Base-by-base conservation (phyloP, 1,140 invertebrate species). In the Temnothorax curvispinosus region DNA sequence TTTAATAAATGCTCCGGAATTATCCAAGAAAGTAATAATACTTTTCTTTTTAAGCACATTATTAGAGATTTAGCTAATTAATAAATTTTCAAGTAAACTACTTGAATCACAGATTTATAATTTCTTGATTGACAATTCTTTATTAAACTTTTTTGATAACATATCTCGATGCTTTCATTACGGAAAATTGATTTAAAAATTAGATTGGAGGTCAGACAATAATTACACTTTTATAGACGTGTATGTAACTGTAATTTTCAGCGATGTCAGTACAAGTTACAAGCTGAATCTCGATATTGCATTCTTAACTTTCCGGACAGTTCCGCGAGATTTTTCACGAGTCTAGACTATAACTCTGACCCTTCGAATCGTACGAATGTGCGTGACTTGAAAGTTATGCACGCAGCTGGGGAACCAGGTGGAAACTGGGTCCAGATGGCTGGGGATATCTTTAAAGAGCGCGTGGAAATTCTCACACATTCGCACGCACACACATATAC, bases 341-440 rank as follows among this genome's bases (percentile, higher is more conserved):
- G 18, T 72, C 3, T 21, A 21, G 18, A 74, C 8, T 8, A 47
- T 60, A 84, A 47, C 27, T 75, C 54, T 54, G 27, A 3, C 9
- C 35, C 32, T 32, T 41, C 13, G 62, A 52, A 82, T 60, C 27
- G 9, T 60, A 47, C 1, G 41, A 58, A 82, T 15, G 54, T 21
- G 52, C 13, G 69, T 60, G 47, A 74, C 54, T 60, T 32, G 69
- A 35, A 84, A 84, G 56, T 84, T 75, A 84, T 62, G 44, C 41
- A 72, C 41, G n/a, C 35, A 74, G 54, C n/a, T 18, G 32, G 27
- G 41, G 80, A 38, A 62, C 41, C 80, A 84, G 69, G 54, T 84
- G n/a, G 80, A 84, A 75, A 74, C 69, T 74, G 44, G 69, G 32
- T 84, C 80, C 80, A 84, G 80, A 84, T 75, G 69, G 80, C n/a